Base-by-base conservation (phyloP, 92 coral and sea anemone species). In the Epizoanthus scotinus region DNA sequence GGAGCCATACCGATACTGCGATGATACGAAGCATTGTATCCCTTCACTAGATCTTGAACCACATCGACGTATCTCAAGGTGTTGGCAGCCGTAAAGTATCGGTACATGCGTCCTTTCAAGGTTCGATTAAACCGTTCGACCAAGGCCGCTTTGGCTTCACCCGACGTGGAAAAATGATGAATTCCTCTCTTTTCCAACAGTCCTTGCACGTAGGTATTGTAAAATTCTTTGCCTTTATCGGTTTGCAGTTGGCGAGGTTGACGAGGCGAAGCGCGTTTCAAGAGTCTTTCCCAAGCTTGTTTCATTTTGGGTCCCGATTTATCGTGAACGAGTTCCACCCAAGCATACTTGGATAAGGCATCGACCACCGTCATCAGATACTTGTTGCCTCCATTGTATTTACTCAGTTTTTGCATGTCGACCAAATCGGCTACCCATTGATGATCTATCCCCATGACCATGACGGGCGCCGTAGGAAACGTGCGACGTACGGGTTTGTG, bases 321-420 rank as follows among this genome's bases (percentile, higher is more conserved):
- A 47, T 68, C 24, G 17, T 84, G 69, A 13, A 88, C 4, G 2
- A 82, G 92, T 14, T 82, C 84, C 3, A 77, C 88, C 89, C 89
- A 89, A 2, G 92, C 89, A n/a, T 74, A 82, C 31, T 78, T 83
- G 58, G 89, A 85, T 38, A 89, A 61, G 13, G 83, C 83, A 64
- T 36, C 83, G 5, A 71, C 62, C 24, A 71, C 78, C 14, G 34
- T 21, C 62, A 71, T 34, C 7, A 71, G 34, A 52, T 21, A 71
- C 40, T 71, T 52, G 42, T 52, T 8, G 5, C 78, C 78, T 0
- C 78, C 24, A 31, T 71, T 71, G 63, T 53, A 71, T 24, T 22
- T 22, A 1, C 15, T 44, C 3, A 26, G 0, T 20, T 49, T 49
- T 52, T 71, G 77, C 77, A 71, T 71, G 38, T 71, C 78, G 3